These are phyloP conservation scores for Heliothis virescens DNA, from an alignment of 1,140 invertebrate genomes.

Conservation along the genomic window DNA sequence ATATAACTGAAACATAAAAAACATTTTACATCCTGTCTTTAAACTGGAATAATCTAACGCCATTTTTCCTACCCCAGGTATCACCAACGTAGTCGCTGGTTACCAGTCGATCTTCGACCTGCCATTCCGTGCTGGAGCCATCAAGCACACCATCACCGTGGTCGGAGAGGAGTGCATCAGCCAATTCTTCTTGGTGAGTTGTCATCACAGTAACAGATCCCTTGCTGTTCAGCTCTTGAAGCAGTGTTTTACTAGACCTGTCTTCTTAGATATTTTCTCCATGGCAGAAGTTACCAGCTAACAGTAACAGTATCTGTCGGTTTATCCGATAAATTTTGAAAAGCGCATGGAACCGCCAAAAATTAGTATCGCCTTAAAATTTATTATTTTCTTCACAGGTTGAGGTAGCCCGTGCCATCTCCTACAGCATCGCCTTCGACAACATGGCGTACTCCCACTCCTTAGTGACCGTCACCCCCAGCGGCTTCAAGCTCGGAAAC, in stretches of 20 bases:
- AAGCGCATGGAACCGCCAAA: too few species aligned
- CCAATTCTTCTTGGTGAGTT: constrained; percentile 69
- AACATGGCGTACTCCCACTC: constrained; percentile 70
- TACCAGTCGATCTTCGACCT: constrained; percentile 67
- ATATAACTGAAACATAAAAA: not conserved
- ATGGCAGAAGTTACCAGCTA: too few species aligned
- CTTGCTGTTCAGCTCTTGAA: not conserved
- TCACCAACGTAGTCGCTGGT: constrained; percentile 65
- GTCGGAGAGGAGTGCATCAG: constrained; percentile 67
- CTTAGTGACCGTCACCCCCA: constrained; percentile 65
- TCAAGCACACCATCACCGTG: constrained; percentile 77
- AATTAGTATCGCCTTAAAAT: too few species aligned
- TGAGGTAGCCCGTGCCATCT: constrained; percentile 53
- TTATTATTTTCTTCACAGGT: constrained; percentile 49
- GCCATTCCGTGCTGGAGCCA: constrained; percentile 75
- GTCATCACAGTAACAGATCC: not conserved
- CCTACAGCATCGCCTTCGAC: constrained; percentile 58
- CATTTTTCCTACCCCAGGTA: constrained; percentile 55
- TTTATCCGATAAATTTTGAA: too few species aligned
- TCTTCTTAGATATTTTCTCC: too few species aligned
- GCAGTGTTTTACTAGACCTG: too few species aligned
- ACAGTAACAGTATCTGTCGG: too few species aligned
- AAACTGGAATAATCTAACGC: not conserved
- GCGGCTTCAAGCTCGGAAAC: constrained; percentile 57
- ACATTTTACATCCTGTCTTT: not conserved